phyloP scores from a whole-genome alignment of 2,888 invertebrate genomes.

The Endotricha flammealis region DNA sequence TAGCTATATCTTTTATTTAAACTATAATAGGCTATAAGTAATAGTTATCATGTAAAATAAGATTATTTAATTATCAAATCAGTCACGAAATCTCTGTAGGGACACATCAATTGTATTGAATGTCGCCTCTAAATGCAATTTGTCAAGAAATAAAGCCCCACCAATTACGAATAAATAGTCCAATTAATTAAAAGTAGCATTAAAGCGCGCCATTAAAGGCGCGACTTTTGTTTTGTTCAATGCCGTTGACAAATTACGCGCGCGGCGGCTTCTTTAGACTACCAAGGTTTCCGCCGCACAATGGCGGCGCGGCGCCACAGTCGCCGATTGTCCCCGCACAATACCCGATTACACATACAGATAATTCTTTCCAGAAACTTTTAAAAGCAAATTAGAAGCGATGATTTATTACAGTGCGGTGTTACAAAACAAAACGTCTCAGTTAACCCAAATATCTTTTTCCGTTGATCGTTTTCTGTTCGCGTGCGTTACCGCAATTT shows the following conservation, averaged over 20 bases:
- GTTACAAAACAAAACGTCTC: slow-evolving; percentile 57
- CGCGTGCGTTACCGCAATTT: slow-evolving; percentile 75
- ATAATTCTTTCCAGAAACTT: slow-evolving; percentile 66
- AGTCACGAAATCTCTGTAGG: too few relatives aligned
- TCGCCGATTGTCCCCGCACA: slow-evolving; percentile 57
- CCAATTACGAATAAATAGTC: slow-evolving; percentile 56
- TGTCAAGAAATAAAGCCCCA: slow-evolving; percentile 25
- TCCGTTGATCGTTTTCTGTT: slow-evolving; percentile 61
- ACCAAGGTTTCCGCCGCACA: slow-evolving; percentile 37
- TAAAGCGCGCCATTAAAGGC: slow-evolving; percentile 53
- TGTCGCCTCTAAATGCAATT: too few relatives aligned
- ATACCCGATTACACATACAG: slow-evolving; percentile 67
- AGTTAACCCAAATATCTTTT: slow-evolving; percentile 49
- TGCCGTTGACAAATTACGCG: slow-evolving; percentile 62
- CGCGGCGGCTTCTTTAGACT: slow-evolving; percentile 49
- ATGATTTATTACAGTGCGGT: slow-evolving; percentile 67
- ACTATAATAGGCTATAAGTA: too few relatives aligned
- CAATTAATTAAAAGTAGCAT: slow-evolving; percentile 63
- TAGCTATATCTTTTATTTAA: too few relatives aligned
- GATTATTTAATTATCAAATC: too few relatives aligned
- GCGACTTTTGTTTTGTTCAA: slow-evolving; percentile 52
- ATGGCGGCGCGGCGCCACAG: slow-evolving; percentile 41
- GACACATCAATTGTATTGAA: too few relatives aligned
- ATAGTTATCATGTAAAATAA: too few relatives aligned
- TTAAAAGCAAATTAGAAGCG: slow-evolving; percentile 77